Conservation (phyloP, 2,888 invertebrate genomes). For the Caprella mutica region DNA sequence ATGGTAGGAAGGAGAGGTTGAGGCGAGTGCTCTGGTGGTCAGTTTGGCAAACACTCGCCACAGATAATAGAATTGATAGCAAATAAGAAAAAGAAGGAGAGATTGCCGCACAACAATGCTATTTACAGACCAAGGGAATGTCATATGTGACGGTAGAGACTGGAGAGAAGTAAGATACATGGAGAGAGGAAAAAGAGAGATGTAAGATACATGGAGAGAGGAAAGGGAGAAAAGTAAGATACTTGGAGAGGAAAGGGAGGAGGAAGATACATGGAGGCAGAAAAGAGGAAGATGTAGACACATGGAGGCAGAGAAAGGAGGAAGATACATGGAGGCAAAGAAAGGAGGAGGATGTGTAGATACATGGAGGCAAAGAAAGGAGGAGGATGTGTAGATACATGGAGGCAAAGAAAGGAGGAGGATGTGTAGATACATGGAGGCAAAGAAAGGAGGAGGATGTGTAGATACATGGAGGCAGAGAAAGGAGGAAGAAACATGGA, state of each 20-base stretch:
- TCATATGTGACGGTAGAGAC: too few species aligned
- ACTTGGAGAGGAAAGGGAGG: background rate
- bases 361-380: background rate
- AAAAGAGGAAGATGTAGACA: background rate
- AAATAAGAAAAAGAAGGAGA: too few species aligned
- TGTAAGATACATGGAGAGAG: background rate
- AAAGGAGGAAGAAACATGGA: background rate
- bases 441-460: background rate
- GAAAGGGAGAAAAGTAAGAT: background rate
- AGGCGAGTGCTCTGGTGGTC: too few species aligned
- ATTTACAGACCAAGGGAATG: too few species aligned
- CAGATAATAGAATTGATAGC: conserved; percentile 8
- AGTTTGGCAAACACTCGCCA: background rate
- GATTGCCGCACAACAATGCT: too few species aligned
- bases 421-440: background rate
- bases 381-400: background rate
- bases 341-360: background rate
- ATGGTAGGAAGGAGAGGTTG: too few species aligned
- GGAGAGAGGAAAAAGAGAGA: background rate
- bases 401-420: background rate
- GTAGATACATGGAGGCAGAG: too few species aligned
- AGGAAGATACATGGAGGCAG: background rate
- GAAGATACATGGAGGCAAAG: background rate
- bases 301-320: background rate
- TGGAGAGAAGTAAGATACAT: background rate